Evolutionary conservation across 1,140 invertebrate genomes (phyloP), one percentile per base, ranked within the genome.

Genomic region (Riptortus pedestris): DNA sequence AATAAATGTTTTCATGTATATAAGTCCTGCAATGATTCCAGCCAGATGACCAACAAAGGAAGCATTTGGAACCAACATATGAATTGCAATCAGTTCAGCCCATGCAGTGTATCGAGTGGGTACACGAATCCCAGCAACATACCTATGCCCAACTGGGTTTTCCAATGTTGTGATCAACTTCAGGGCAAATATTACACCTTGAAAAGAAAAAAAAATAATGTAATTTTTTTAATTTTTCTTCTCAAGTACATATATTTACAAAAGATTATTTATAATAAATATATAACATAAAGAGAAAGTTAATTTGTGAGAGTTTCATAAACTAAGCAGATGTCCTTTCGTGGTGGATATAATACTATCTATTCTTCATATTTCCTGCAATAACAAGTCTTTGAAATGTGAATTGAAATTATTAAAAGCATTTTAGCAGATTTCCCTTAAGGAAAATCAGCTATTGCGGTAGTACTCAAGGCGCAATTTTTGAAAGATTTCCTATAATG

Each of bases 61-160:
- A 9, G 80, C 74, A 67, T 81, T 79, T 33, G 83, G 83, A 1
- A 83, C 80, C 11, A 85, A 67, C 0, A 87, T 31, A 69, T 86
- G 82, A 65, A 88, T 86, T 2, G 85, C 70, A 18, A 85, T 60
- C n/a, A 88, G 71, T 70, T 88, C 85, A 1, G 75, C 73, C 85
- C 85, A 88, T 55, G 82, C 83, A 5, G 81, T 79, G 69, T 80
- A 77, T 71, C 78, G 79, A 16, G 79, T 77, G 1, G 83, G 79
- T 0, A 87, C 76, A 43, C 74, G 72, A n/a, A 86, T 73, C 38
- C 79, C 80, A 22, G 76, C 72, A 3, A 79, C 71, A 62, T 78
- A 69, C 12, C 77, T 75, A 4, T 72, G 64, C 60, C 75, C 77
- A 31, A 75, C 69, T 0, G 72, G 73, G 64, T 78, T 74, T 67